Evolutionary conservation across 2,113 vertebrate species (phyloP).

Genomic region (Oreochromis aureus): DNA sequence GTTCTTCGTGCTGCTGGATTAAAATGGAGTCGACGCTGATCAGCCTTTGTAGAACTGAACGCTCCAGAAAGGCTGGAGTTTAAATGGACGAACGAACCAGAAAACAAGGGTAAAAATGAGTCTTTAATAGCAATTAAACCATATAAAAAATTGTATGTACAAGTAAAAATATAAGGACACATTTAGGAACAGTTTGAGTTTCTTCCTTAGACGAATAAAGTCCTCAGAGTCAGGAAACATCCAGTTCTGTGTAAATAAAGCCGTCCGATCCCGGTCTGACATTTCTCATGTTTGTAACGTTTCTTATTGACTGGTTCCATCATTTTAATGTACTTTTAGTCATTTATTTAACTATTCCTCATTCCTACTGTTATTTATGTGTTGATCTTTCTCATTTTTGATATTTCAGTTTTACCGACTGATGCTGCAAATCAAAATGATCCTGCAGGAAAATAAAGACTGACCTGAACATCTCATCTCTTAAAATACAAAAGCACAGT

Average conservation of each 20-base stretch:
- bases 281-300: background rate
- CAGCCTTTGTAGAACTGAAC: too few relatives aligned
- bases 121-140: background rate
- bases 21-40: too few relatives aligned
- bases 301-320: background rate
- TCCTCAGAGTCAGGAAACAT: background rate
- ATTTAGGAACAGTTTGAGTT: background rate
- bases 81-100: too few relatives aligned
- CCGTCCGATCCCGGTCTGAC: too few relatives aligned
- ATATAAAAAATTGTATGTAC: fast-evolving
- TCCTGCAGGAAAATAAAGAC: background rate
- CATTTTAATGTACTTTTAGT: background rate
- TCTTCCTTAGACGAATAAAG: background rate
- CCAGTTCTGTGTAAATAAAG: background rate
- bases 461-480: background rate
- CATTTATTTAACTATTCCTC: background rate
- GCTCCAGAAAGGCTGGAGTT: too few relatives aligned
- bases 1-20: too few relatives aligned
- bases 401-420: background rate
- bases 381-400: background rate
- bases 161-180: background rate
- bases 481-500: background rate
- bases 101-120: too few relatives aligned
- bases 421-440: background rate
- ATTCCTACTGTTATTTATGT: background rate